Percentiles rank a stretch among this genome's conserved stretches.
phyloP scores from a whole-genome alignment of 1,140 invertebrate genomes.

The Berghia stephanieae region DNA sequence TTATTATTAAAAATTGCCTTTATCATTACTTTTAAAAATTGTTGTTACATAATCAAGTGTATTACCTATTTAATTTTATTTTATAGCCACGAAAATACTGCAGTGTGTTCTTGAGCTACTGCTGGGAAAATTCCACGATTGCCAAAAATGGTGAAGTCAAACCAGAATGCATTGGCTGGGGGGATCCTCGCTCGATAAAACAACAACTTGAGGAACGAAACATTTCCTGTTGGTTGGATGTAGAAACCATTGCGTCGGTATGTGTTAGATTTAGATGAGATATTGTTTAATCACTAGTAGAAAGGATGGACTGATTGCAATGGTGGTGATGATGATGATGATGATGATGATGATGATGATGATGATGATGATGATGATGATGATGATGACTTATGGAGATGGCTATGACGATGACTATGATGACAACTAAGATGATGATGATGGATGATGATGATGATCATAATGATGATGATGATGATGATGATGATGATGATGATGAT shows the following conservation, averaged over 20 bases:
- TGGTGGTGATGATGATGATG: no score
- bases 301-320: no score
- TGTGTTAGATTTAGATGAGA: slow-evolving; percentile 8
- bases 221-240: slow-evolving; percentile 61
- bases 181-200: slow-evolving; percentile 60
- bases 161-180: slow-evolving; percentile 51
- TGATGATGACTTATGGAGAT: no score
- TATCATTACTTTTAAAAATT: no score
- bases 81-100: slow-evolving; percentile 37
- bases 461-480: no score
- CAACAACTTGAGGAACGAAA: slow-evolving; percentile 51
- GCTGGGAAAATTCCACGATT: slow-evolving; percentile 60
- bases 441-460: no score
- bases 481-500: no score
- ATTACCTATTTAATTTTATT: neutral
- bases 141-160: slow-evolving; percentile 51
- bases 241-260: slow-evolving; percentile 42
- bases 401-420: no score
- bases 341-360: no score
- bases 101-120: slow-evolving; percentile 63
- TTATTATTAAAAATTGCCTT: no score
- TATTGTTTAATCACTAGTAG: neutral
- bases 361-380: no score
- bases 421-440: no score
- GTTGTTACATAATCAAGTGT: neutral